A percentile compares a stretch with the other conserved stretches of the same genome.
These are phyloP conservation scores for Drosophila miranda DNA, from an alignment of 1,140 invertebrate genomes.

Conservation along the genomic window DNA sequence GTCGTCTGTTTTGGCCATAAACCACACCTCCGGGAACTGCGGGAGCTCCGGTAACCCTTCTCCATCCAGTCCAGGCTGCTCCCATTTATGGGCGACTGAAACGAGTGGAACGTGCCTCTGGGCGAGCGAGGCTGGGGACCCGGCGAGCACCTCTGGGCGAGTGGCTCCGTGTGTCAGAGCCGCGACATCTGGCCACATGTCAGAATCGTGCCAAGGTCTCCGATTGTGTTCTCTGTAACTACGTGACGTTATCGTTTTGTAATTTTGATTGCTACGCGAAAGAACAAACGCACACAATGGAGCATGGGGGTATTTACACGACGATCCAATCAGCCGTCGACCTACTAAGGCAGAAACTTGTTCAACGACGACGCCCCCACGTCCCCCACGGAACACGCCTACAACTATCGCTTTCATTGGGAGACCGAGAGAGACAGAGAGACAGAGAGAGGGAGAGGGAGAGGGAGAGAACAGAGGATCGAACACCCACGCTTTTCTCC, in stretches of 20 bases:
- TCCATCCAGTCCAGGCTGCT: conserved; percentile 12
- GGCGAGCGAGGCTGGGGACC: too few relatives aligned
- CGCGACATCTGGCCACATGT: conserved; percentile 51
- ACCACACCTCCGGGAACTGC: conserved; percentile 17
- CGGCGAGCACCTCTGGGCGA: conserved; percentile 19
- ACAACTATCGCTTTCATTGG: conserved; percentile 38
- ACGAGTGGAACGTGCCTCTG: conserved; percentile 34
- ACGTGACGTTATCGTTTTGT: conserved; percentile 69
- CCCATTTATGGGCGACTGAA: conserved; percentile 5
- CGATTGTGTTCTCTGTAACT: conserved; percentile 71
- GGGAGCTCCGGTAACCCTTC: conserved; percentile 23
- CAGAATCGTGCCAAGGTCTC: conserved; percentile 78
- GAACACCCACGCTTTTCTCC: conserved; percentile 42
- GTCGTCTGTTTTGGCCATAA: conserved; percentile 22
- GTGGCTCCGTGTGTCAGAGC: not conserved
- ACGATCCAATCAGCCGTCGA: conserved; percentile 57
- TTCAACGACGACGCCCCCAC: conserved; percentile 34
- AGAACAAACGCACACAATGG: conserved; percentile 6
- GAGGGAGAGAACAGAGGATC: conserved; percentile 21
- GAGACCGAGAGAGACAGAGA: not conserved
- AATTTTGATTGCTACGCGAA: conserved; percentile 56
- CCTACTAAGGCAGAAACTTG: conserved; percentile 52
- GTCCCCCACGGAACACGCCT: too few relatives aligned
- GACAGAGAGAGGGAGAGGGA: not conserved
- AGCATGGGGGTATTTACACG: conserved; percentile 4